Evolutionary conservation across 2,888 invertebrate species (phyloP).

Genomic region (Bibio marci): DNA sequence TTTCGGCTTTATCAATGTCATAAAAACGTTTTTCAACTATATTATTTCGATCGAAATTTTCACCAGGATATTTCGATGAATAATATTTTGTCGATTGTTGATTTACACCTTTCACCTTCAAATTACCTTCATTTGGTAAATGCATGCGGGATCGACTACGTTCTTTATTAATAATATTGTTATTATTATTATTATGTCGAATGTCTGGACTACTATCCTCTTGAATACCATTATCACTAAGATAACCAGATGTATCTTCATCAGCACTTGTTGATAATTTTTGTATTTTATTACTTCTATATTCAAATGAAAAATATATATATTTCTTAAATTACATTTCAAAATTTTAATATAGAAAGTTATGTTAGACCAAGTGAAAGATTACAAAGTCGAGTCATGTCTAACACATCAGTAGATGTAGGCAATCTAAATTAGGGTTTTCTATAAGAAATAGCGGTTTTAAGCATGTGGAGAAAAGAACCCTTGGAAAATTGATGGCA

Average conservation of each 20-base stretch:
- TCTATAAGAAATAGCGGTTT: too few species aligned
- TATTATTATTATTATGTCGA: constrained; percentile 19
- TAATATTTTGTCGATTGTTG: neutral
- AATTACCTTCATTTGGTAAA: neutral
- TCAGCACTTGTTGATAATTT: constrained; percentile 31
- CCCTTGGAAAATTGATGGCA: too few species aligned
- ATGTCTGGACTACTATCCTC: constrained; percentile 33
- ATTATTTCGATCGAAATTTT: neutral
- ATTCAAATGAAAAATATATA: neutral
- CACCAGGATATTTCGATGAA: neutral
- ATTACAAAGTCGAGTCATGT: too few species aligned
- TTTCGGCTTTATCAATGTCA: too few species aligned
- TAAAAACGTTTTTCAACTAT: too few species aligned
- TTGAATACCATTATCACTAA: constrained; percentile 39
- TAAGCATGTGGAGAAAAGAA: too few species aligned
- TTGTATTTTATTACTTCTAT: too few species aligned
- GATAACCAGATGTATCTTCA: constrained; percentile 69
- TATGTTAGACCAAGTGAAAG: too few species aligned
- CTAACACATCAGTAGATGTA: too few species aligned
- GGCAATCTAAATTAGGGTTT: too few species aligned
- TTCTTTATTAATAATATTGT: neutral
- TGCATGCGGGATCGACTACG: neutral
- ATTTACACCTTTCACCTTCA: too few species aligned
- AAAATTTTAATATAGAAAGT: too few species aligned
- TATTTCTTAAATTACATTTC: neutral